These are phyloP conservation scores for Drosophila prosaltans DNA, from an alignment of 1,140 invertebrate genomes.

Conservation along the genomic window DNA sequence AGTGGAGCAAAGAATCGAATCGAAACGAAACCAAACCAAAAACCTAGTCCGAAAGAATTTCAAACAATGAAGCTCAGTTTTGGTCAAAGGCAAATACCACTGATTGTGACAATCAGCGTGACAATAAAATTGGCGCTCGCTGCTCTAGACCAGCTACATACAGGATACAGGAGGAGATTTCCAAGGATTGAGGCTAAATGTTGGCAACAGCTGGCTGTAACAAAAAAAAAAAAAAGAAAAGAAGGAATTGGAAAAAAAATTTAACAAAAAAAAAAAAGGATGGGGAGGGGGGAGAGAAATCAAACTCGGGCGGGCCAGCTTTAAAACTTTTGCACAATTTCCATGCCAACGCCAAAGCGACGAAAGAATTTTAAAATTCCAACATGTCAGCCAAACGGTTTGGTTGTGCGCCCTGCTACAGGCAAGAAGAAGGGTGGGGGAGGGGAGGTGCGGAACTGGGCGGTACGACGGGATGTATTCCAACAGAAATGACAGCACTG, in stretches of 20 bases:
- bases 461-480: constrained; percentile 40
- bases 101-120: constrained; percentile 79
- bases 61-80: constrained; percentile 63
- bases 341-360: constrained; percentile 66
- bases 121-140: constrained; percentile 66
- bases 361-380: constrained; percentile 75
- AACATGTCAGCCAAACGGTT: constrained; percentile 50
- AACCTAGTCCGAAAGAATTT: constrained; percentile 35
- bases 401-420: background rate
- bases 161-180: constrained; percentile 18
- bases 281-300: background rate
- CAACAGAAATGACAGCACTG: constrained; percentile 68
- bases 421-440: background rate
- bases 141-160: constrained; percentile 35
- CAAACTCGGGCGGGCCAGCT: constrained; percentile 37
- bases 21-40: constrained; percentile 14
- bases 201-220: constrained; percentile 64
- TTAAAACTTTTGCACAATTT: constrained; percentile 75
- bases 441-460: constrained; percentile 19
- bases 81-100: constrained; percentile 78
- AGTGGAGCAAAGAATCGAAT: constrained; percentile 4
- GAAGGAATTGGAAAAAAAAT: background rate
- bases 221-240: constrained; percentile 32
- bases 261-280: background rate
- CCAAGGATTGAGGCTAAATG: constrained; percentile 47